Percentiles rank a stretch among this genome's conserved stretches.
These are phyloP conservation scores for Elymnias hypermnestra DNA, from an alignment of 1,140 invertebrate species.

Conservation along the genomic window DNA sequence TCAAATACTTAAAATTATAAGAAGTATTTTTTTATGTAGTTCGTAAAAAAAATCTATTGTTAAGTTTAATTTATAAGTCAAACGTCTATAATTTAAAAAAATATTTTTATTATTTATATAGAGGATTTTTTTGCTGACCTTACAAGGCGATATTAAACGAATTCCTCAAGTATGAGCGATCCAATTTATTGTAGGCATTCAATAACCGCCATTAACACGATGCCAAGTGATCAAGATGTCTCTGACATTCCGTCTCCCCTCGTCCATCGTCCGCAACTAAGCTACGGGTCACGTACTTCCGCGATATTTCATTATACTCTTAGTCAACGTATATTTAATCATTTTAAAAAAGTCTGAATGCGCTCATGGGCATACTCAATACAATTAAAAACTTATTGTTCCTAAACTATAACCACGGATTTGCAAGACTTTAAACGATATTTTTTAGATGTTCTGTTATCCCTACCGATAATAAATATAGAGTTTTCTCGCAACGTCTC, in stretches of 20 bases:
- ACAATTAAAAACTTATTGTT: no score
- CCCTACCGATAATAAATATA: conserved; percentile 6
- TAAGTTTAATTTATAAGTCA: no score
- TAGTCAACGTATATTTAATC: no score
- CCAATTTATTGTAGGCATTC: conserved; percentile 18
- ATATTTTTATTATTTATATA: no score
- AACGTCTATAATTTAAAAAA: no score
- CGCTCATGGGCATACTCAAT: no score
- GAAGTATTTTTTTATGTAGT: no score
- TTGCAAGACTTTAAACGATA: not conserved
- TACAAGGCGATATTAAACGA: conserved; percentile 16
- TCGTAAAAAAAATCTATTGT: no score
- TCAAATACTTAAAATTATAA: no score
- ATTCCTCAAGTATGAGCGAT: conserved; percentile 18
- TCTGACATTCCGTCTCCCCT: conserved; percentile 14
- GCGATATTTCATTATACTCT: conserved; percentile 13
- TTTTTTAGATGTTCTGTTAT: conserved; percentile 2
- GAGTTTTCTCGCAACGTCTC: conserved; percentile 5
- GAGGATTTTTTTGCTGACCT: conserved; percentile 7
- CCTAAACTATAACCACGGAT: no score
- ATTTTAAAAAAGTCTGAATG: no score
- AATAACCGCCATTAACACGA: conserved; percentile 10
- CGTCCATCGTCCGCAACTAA: not conserved
- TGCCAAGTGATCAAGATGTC: conserved; percentile 12
- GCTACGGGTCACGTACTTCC: conserved; percentile 2